Base-by-base conservation (phyloP, 2,113 vertebrate genomes). In the Chaetorhynchus papuensis region DNA sequence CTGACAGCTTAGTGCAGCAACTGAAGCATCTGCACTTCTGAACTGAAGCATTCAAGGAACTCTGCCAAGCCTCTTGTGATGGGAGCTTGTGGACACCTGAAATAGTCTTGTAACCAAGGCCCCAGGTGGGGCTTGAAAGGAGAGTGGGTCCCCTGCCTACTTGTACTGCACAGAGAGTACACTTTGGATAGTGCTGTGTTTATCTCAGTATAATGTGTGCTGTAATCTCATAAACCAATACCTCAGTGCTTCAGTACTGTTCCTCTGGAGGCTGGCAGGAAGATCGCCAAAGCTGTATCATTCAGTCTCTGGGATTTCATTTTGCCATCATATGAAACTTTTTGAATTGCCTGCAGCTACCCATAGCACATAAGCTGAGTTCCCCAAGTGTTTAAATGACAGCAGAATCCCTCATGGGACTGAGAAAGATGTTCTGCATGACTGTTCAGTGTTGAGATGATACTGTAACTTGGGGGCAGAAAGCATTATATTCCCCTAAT, bases 231-330 rank as follows among this genome's bases (percentile, higher is more conserved):
- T 59, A 23, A 68, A 50, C 35, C 76, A 39, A 13, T 3, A 71
- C 56, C 35, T 75, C 52, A 26, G 22, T 75, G 54, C 49, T 65
- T 49, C 61, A 31, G 17, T 39, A 2, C 70, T 47, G 27, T 19
- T 79, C 11, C 28, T 21, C 21, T 4, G 14, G 24, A 65, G 42
- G 7, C 53, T 70, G 56, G 13, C 54, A 93, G 74, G 69, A 39
- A 64, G 30, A 54, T 82, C 75, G 33, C 44, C 52, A 82, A 2
- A 8, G 22, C 30, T n/a, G 7, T 10, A 28, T 63, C 0, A 0
- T 81, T 75, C 37, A 8, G 17, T 66, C 16, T 78, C 42, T 82
- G 74, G 31, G 35, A 71, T 91, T 92, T 87, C 49, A 66, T 87
- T 94, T 45, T 59, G 33, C 35, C 11, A 33, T 90, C 31, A 8